Evolutionary conservation across 2,113 vertebrate genomes (phyloP).

Genomic region (Brachionichthys hirsutus): DNA sequence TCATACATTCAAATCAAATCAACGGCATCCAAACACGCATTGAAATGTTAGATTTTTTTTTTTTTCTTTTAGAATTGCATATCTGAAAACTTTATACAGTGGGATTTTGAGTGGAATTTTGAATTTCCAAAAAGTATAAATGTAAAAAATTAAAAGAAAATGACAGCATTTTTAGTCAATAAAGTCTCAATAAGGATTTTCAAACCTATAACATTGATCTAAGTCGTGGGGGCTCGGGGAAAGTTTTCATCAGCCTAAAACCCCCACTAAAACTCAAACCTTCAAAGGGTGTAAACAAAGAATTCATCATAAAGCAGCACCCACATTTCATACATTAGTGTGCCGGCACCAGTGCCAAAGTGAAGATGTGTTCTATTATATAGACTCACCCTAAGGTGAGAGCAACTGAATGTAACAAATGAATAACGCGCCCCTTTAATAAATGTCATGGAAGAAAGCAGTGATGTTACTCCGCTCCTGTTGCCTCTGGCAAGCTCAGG

Average conservation of each 20-base stretch:
- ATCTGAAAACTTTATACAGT: conserved; percentile 54
- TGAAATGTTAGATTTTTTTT: conserved; percentile 60
- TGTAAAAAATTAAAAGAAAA: conserved; percentile 17
- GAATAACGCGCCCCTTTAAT: conserved; percentile 40
- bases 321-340: no score
- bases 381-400: conserved; percentile 30
- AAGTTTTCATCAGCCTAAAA: conserved; percentile 36
- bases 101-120: conserved; percentile 36
- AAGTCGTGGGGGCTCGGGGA: conserved; percentile 15
- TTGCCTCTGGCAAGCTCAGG: conserved; percentile 60
- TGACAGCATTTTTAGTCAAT: conserved; percentile 27
- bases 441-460: conserved; percentile 36
- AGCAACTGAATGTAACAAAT: conserved; percentile 43
- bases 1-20: conserved; percentile 64
- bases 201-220: conserved; percentile 26
- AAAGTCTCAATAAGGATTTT: conserved; percentile 44
- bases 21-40: conserved; percentile 59
- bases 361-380: conserved; percentile 23
- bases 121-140: conserved; percentile 31
- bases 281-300: conserved; percentile 46
- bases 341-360: conserved; percentile 17
- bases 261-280: conserved; percentile 35
- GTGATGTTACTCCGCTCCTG: conserved; percentile 42
- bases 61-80: conserved; percentile 51
- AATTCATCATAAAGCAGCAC: conserved; percentile 29